Base-by-base conservation (phyloP, 2,888 invertebrate species). In the Rhagium mordax region DNA sequence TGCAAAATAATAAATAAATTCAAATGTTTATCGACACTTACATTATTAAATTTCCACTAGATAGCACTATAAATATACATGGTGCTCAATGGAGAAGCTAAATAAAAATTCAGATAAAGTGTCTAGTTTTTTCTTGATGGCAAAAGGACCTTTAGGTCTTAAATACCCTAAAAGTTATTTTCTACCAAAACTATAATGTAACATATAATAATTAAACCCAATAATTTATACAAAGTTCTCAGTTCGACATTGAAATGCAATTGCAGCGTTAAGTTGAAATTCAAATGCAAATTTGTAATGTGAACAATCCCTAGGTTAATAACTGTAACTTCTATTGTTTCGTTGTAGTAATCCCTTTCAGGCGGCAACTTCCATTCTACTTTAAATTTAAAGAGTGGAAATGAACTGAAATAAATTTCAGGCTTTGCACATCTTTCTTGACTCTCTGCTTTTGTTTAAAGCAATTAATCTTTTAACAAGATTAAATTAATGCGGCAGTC, bases 351-450 rank as follows among this genome's bases (percentile, higher is more conserved):
- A 78, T 78, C 74, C 74, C 78, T 77, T 68, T 74, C 75, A 72
- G 74, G 70, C 74, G 74, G 64, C 68, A 57, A 78, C 76, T 74
- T 68, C 74, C 73, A 77, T 77, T 75, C 77, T 74, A 75, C 79
- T 77, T 77, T 74, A 76, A 79, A 79, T 79, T 76, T 78, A 77
- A 79, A 79, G 80, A 78, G 79, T 81, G 78, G 80, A 81, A 81
- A 80, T 81, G 77, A 81, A 81, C 71, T 77, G 76, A 77, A 80
- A 81, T 81, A 79, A 80, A 81, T 81, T 81, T 78, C 69, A 53
- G 76, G 75, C 77, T 80, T 79, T 76, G 77, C 80, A 79, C 80
- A 78, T 80, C 80, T 79, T 80, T 78, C 78, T 78, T 74, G 76
- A 76, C 78, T 78, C 77, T 67, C 68, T 76, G 78, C 78, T 77